Evolutionary conservation across 2,113 vertebrate genomes (phyloP), one percentile per base, ranked within the genome.

Genomic region (Ageneiosus marmoratus): DNA sequence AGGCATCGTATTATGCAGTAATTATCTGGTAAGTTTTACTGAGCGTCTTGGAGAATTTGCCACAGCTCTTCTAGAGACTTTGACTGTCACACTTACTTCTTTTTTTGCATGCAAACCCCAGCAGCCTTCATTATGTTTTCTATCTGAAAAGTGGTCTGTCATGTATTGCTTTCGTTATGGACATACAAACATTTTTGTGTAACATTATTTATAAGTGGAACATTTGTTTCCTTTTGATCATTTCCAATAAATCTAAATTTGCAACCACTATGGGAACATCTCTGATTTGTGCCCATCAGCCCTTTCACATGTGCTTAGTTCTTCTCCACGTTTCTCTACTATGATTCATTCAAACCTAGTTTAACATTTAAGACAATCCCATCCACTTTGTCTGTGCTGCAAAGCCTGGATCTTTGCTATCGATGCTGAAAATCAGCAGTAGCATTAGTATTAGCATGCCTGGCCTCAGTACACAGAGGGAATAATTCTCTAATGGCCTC

Each of bases 401-500:
- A 2, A 44, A 56, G 50, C 4, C 75, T 18, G 34, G 48, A 48
- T 78, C 63, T 58, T 56, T 70, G 15, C 50, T 84, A 76, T 84
- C 48, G 18, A n/a, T 75, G 67, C 53, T 27, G 72, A 46, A 24
- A 83, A 70, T 32, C 69, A 62, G 75, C 80, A 50, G 41, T 78
- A 87, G 81, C 73, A 74, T 84, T 78, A 74, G 83, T 73, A 72
- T 75, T 87, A 82, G 83, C 86, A 83, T 81, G 63, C 76, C 69
- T 76, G 83, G 69, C 80, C 48, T 51, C 22, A 16, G 75, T 79
- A 65, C 60, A 67, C 56, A 82, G 69, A 56, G 79, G 91, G 92
- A 92, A 94, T 93, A 94, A 93, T 93, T 93, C 89, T 88, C 90
- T 94, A 94, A 94, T 94, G 92, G 92, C 92, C 88, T 90, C 87